Evolutionary conservation across 2,113 vertebrate species (phyloP).

Genomic region (Takifugu flavidus): DNA sequence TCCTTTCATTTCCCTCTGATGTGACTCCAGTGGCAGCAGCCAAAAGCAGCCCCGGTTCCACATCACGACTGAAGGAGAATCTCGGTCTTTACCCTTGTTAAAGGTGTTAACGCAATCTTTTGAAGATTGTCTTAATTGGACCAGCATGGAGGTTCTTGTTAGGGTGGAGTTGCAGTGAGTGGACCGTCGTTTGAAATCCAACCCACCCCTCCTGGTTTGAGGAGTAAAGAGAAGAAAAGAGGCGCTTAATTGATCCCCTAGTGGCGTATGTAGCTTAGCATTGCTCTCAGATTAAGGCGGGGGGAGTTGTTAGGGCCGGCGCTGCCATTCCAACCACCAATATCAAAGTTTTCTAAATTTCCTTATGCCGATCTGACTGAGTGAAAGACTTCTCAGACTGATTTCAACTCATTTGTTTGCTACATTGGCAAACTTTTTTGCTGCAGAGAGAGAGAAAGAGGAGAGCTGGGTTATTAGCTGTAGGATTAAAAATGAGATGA

Average conservation of each 20-base stretch:
- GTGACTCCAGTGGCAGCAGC: not conserved
- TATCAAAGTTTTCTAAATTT: not conserved
- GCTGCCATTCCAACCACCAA: slow-evolving; percentile 34
- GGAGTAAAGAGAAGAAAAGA: slow-evolving; percentile 58
- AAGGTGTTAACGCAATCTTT: slow-evolving; percentile 61
- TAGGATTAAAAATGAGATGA: slow-evolving; percentile 8
- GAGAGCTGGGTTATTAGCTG: slow-evolving; percentile 4
- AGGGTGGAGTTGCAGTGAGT: slow-evolving; percentile 6
- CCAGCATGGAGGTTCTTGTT: slow-evolving; percentile 17
- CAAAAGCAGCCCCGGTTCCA: too few species aligned
- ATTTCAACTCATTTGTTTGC: not conserved
- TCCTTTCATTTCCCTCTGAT: too few species aligned
- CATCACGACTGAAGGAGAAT: slow-evolving; percentile 27
- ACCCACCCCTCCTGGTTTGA: slow-evolving; percentile 39
- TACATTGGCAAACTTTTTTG: not conserved
- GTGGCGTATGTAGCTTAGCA: slow-evolving; percentile 46
- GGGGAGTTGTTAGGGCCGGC: slow-evolving; percentile 32
- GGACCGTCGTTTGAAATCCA: slow-evolving; percentile 50
- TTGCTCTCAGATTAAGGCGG: slow-evolving; percentile 44
- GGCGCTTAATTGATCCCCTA: slow-evolving; percentile 69
- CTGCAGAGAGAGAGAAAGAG: not conserved
- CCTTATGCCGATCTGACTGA: not conserved
- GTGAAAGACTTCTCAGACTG: too few species aligned
- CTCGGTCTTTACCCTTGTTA: slow-evolving; percentile 50
- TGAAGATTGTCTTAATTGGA: slow-evolving; percentile 69